Evolutionary conservation across 1,140 invertebrate species (phyloP), one percentile per base, ranked within the genome.

Genomic region (Drosophila kepulauana): DNA sequence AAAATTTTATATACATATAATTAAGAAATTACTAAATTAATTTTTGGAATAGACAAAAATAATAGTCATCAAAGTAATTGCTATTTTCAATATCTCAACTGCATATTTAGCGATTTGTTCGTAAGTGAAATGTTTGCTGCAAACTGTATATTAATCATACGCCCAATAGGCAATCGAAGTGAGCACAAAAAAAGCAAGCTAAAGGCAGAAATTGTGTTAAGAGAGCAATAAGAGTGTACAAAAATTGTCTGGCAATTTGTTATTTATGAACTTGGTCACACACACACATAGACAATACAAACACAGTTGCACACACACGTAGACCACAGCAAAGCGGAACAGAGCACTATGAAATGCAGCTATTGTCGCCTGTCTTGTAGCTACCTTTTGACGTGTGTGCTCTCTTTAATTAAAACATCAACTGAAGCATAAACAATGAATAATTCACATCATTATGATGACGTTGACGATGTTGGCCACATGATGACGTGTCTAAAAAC

Each of bases 401-500:
- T 25, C 13, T 61, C 75, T 75, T 86, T 86, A 86, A 87, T 86
- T 86, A 86, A 86, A 82, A 79, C 82, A 86, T 79, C 62, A 86
- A 81, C 79, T 79, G 75, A 79, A 38, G 71, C 82, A 81, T 79
- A 86, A 86, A 74, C 82, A 86, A 86, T 86, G 82, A 86, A 86
- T 82, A 79, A 86, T 86, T 87, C 82, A 87, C 82, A 76, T 73
- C 74, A 76, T 76, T 78, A 38, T 38, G 20, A 64, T 86, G 79
- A 76, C 51, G 67, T 46, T 66, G 59, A 28, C n/a, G 59, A 28
- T 10, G 52, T 58, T 43, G 54, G 25, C 76, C 67, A 65, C 72
- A 68, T 54, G 20, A 66, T 16, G 43, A 63, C 57, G 20, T 30
- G 16, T 58, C 33, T 20, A 51, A 41, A 54, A 54, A 8, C 10